Evolutionary conservation across 2,113 vertebrate genomes (phyloP).

Genomic region (Sitta europaea): DNA sequence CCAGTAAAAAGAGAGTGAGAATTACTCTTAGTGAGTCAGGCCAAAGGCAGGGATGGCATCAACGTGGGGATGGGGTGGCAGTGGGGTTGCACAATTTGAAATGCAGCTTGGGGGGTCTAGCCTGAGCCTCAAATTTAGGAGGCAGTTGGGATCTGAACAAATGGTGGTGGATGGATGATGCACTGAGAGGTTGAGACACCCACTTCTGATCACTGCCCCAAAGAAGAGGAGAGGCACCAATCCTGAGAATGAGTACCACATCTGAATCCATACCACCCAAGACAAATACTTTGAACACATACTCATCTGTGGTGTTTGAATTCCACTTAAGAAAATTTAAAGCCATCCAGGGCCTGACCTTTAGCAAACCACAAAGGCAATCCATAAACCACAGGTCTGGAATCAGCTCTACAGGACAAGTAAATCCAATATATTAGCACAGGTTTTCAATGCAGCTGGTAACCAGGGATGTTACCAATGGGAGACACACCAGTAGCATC

Average conservation of each 20-base stretch:
- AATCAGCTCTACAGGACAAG: slow-evolving; percentile 14
- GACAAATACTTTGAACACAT: not conserved
- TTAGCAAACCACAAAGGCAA: slow-evolving; percentile 66
- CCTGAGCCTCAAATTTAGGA: not conserved
- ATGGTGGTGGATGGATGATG: not conserved
- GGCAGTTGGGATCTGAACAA: not conserved
- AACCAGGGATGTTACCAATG: not conserved
- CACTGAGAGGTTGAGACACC: no score
- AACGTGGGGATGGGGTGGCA: not conserved
- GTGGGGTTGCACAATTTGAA: rapidly evolving
- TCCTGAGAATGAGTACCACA: not conserved
- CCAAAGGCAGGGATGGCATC: slow-evolving; percentile 9
- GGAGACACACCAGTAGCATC: not conserved
- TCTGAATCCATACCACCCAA: not conserved
- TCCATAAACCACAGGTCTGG: slow-evolving; percentile 61
- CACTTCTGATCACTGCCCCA: not conserved
- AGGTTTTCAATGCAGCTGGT: not conserved
- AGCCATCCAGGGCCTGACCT: slow-evolving; percentile 51
- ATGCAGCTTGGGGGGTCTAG: not conserved
- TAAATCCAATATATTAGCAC: slow-evolving; percentile 11
- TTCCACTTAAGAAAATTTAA: slow-evolving; percentile 63
- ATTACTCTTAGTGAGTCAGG: slow-evolving; percentile 11
- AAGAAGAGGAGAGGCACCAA: not conserved
- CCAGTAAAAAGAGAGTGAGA: slow-evolving; percentile 34
- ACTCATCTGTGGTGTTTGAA: slow-evolving; percentile 26